A percentile compares a stretch with the other conserved stretches of the same genome.
phyloP scores from a whole-genome alignment of 2,797 vertebrate genomes.

The Sebastes vulpes region DNA sequence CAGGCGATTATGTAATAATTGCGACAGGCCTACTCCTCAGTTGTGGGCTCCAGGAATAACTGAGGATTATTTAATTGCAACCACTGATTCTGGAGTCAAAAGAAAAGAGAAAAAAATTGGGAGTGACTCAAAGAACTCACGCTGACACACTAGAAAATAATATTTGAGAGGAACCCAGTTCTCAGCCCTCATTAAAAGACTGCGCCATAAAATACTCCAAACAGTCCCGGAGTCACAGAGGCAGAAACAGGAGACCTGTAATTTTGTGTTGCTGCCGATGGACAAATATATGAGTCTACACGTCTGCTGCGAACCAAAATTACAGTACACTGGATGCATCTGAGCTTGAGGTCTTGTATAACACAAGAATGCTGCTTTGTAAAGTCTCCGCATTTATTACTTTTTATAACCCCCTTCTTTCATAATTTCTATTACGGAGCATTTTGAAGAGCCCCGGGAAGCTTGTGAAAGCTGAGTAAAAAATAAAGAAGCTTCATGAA shows the following conservation, averaged over 20 bases:
- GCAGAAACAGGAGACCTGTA: conserved; percentile 72
- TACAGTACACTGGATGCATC: conserved; percentile 63
- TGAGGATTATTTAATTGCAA: conserved; percentile 24
- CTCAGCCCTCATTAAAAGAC: conserved; percentile 69
- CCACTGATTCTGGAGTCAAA: conserved; percentile 32
- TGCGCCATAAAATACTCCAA: conserved; percentile 59
- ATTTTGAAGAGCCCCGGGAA: conserved; percentile 33
- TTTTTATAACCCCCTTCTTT: conserved; percentile 61
- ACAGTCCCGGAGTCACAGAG: conserved; percentile 46
- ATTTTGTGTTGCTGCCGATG: conserved; percentile 76
- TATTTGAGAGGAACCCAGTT: conserved; percentile 64
- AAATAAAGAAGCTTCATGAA: conserved; percentile 10
- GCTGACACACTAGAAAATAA: conserved; percentile 66
- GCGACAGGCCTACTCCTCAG: neutral
- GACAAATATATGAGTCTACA: conserved; percentile 80
- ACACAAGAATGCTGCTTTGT: conserved; percentile 62
- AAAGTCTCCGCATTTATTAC: conserved; percentile 54
- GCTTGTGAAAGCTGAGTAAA: conserved; percentile 24
- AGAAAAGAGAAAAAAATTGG: neutral
- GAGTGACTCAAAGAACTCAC: conserved; percentile 35
- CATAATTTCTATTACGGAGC: conserved; percentile 40
- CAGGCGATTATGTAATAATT: neutral
- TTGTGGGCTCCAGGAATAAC: conserved; percentile 35
- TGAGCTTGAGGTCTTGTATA: conserved; percentile 61
- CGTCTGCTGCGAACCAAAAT: conserved; percentile 79